Evolutionary conservation across 2,797 vertebrate genomes (phyloP), one percentile per base, ranked within the genome.

Genomic region (Cyclopterus lumpus): DNA sequence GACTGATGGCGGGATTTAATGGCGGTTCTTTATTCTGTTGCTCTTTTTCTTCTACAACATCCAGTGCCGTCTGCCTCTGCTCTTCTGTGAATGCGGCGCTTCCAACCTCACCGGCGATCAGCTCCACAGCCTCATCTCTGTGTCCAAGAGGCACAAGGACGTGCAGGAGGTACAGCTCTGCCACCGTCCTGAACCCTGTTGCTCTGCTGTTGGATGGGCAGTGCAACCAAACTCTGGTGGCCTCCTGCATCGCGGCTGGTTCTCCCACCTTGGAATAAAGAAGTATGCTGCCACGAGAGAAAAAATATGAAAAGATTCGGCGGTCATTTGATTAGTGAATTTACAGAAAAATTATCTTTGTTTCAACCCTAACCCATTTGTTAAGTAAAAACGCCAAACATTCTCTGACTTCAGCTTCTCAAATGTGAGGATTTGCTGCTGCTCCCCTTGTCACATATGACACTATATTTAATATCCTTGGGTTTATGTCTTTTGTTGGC

Each of bases 251-350:
- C 71, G 86, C 85, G 26, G 88, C 94, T 1, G 95, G 95, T 85
- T 97, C 94, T 15, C 85, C 75, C 81, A 99, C 97, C 76, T 96
- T 96, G 74, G 96, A 95, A 85, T 99, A 96, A 5, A 99, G 91
- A 57, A 98, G 94, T 84, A 99, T 93, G 77, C 98, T 99, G 91
- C 61, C 70, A 64, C 2, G 5, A 72, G 1, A 54, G 2, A 71
- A 18, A 60, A 42, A 62, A 18, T 42, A 0, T 10, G 6, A 26
- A 48, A 24, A 30, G 14, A 64, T 63, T 14, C 22, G 0, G 36
- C 2, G 0, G 11, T 57, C 15, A 18, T 42, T 3, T 3, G 8
- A 64, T 57, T 4, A 11, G 48, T 49, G 2, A 6, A 32, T 34
- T 1, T 0, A 44, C 8, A n/a, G 49, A 62, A 62, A 22, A 16